Evolutionary conservation across 2,888 invertebrate genomes (phyloP), one percentile per base, ranked within the genome.

Genomic region (Alcis repandata): DNA sequence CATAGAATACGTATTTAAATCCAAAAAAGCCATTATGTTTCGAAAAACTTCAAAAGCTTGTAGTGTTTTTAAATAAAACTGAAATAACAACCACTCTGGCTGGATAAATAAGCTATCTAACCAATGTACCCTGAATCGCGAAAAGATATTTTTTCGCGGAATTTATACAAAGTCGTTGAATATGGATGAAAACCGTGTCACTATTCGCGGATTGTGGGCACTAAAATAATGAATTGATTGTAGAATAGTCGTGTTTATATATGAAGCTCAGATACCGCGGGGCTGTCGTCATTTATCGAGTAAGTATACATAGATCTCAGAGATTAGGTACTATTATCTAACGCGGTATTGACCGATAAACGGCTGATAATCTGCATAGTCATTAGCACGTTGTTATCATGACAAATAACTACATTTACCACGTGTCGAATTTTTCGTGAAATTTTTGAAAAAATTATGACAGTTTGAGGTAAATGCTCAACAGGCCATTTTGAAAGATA

Each of bases 221-320:
- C 58, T 59, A 43, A n/a, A 61, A 69, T 63, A 59, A 54, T 63
- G 61, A 52, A 54, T 45, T 48, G 36, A 32, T 59, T 46, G 51
- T 40, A 61, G 41, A 48, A 67, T 63, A 46, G 59, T 45, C 46
- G 53, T 65, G 51, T 69, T 66, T 72, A 70, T 72, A 70, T 72
- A 65, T 22, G 63, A 59, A 54, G 46, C 46, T 32, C 19, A 17
- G 56, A 63, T 63, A 63, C 38, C 32, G 62, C 38, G 3, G 19
- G 9, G 52, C 41, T 43, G 46, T 51, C 63, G 64, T 51, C 65
- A 63, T 54, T 32, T 66, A 58, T 45, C 53, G 17, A 0, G 15
- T 36, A 41, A 58, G 48, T 33, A 36, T 54, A 59, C 61, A 54
- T 56, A 63, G 48, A 58, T 65, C 49, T 17, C 19, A 27, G 41